Evolutionary conservation across 2,113 vertebrate genomes (phyloP), one percentile per base, ranked within the genome.

Genomic region (Aptenodytes forsteri): DNA sequence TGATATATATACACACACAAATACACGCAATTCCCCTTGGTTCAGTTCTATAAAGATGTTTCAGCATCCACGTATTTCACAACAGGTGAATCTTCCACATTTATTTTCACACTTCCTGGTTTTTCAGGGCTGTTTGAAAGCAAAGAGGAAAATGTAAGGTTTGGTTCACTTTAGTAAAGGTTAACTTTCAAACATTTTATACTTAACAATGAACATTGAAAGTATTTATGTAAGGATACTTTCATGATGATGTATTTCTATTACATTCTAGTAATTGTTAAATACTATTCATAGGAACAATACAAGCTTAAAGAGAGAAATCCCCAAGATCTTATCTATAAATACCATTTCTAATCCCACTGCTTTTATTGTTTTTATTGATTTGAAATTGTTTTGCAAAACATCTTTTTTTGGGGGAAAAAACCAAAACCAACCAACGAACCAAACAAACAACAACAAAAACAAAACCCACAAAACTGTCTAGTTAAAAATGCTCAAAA

Each of bases 121-220:
- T 99, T 99, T 98, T 99, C 99, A 97, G 99, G 98, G 98, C 99
- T 99, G 98, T 98, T 94, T 91, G 75, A 96, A 98, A 94, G 96
- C n/a, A 97, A 92, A 97, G 20, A 97, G 80, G 59, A 75, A 95
- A 64, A 82, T 40, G 55, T 92, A 90, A 80, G 64, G 29, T 81
- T 88, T 92, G 65, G 15, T 25, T 80, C 26, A 25, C 26, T 50
- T 71, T 10, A 62, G 56, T 22, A 58, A 84, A 82, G 46, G 18
- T 36, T 62, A 93, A 13, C 34, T 79, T 81, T 46, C 32, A 79
- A 93, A 90, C 2, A 32, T 36, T 81, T 66, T 78, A 76, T 55
- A 62, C 76, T 59, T 59, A 38, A 87, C 11, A 91, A 49, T 26
- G 16, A 87, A 72, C 11, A 69, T 1, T 61, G 5, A 5, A 75